Evolutionary conservation across 2,888 invertebrate species (phyloP).

Genomic region (Tromatobia lineatoria): DNA sequence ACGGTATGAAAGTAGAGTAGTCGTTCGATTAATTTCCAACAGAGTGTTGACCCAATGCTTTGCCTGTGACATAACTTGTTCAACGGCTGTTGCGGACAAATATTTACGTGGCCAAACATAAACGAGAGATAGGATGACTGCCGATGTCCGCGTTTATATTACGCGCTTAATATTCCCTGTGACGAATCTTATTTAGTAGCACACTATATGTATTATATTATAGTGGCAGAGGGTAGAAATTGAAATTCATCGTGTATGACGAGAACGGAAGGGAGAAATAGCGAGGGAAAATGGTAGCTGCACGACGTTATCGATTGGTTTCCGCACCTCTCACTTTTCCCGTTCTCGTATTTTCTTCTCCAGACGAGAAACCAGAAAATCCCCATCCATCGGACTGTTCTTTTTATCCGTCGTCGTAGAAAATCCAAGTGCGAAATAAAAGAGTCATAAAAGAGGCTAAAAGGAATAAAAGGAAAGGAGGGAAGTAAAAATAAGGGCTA

Average conservation of each 20-base stretch:
- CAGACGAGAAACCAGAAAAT: constrained; percentile 26
- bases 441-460: neutral
- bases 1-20: neutral
- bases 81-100: constrained; percentile 20
- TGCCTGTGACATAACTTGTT: neutral
- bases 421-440: constrained; percentile 32
- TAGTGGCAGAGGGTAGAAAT: constrained; percentile 73
- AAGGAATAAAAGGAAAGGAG: constrained; percentile 26
- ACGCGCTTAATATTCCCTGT: constrained; percentile 63
- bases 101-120: constrained; percentile 43
- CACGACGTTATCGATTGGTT: constrained; percentile 64
- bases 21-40: neutral
- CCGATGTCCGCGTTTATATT: constrained; percentile 66
- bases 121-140: constrained; percentile 59
- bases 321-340: constrained; percentile 42
- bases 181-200: constrained; percentile 60
- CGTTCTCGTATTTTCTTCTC: constrained; percentile 44
- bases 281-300: constrained; percentile 33
- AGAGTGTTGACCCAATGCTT: neutral
- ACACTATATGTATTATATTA: constrained; percentile 38
- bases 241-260: constrained; percentile 78
- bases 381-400: constrained; percentile 26
- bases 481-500: constrained; percentile 47
- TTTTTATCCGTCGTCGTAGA: constrained; percentile 18
- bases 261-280: constrained; percentile 31